phyloP scores from a whole-genome alignment of 2,888 invertebrate species.

The Brachynemurus nebulosus region DNA sequence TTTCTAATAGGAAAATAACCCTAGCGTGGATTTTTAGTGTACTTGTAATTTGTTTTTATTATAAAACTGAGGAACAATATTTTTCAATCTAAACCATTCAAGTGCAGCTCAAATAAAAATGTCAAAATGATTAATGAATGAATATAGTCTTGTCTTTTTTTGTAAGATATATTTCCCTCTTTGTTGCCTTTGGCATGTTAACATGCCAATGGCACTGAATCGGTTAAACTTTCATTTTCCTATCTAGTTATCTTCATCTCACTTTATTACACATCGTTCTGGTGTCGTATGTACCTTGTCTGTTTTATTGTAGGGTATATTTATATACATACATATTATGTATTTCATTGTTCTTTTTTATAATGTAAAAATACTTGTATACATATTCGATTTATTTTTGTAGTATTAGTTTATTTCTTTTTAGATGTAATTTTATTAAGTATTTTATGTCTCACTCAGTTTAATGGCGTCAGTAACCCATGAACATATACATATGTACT shows the following conservation, averaged over 20 bases:
- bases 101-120: no score
- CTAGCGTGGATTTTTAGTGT: no score
- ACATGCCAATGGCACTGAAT: no score
- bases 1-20: no score
- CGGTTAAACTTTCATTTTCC: constrained; percentile 8
- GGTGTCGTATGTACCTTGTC: neutral
- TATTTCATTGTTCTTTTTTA: constrained; percentile 4
- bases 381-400: neutral
- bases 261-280: neutral
- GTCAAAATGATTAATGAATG: no score
- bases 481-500: constrained; percentile 5
- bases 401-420: neutral
- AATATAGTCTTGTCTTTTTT: no score
- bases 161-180: no score
- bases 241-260: constrained; percentile 12
- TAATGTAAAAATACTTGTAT: neutral
- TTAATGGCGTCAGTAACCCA: constrained; percentile 15
- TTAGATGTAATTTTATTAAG: neutral
- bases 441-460: constrained; percentile 10
- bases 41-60: no score
- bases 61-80: no score
- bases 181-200: no score
- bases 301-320: neutral
- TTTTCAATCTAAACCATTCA: no score
- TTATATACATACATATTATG: no score